phyloP scores from a whole-genome alignment of 2,888 invertebrate species.

The Doris montereyensis region DNA sequence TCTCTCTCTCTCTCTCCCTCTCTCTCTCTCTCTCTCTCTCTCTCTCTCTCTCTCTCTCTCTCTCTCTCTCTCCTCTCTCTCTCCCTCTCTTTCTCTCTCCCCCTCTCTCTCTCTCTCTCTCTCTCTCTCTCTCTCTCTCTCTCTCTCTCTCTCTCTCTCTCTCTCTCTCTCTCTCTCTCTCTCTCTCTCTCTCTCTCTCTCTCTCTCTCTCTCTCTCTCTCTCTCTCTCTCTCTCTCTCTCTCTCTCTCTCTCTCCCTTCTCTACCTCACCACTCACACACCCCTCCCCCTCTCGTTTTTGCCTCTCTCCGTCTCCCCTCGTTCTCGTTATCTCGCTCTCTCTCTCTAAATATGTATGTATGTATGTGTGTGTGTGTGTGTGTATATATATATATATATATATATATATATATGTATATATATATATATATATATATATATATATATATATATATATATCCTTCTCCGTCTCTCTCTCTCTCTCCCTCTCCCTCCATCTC shows the following conservation, averaged over 20 bases:
- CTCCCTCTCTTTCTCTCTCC: no score
- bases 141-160: no score
- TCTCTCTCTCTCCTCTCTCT: no score
- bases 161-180: constrained; percentile 12
- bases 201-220: constrained; percentile 1
- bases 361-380: constrained; percentile 15
- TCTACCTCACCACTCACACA: constrained; percentile 29
- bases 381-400: neutral
- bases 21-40: no score
- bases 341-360: constrained; percentile 20
- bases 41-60: no score
- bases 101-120: no score
- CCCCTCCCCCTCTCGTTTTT: constrained; percentile 17
- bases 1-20: no score
- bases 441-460: neutral
- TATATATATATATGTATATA: neutral
- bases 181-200: neutral
- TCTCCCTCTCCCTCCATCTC: neutral
- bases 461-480: neutral
- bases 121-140: no score
- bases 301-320: constrained; percentile 14
- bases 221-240: constrained; percentile 37
- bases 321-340: constrained; percentile 18
- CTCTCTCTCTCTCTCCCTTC: constrained; percentile 42
- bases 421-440: neutral